A percentile compares a stretch with the other conserved stretches of the same genome.
phyloP scores from a whole-genome alignment of 2,797 vertebrate species.

The Clarias platycephalus region DNA sequence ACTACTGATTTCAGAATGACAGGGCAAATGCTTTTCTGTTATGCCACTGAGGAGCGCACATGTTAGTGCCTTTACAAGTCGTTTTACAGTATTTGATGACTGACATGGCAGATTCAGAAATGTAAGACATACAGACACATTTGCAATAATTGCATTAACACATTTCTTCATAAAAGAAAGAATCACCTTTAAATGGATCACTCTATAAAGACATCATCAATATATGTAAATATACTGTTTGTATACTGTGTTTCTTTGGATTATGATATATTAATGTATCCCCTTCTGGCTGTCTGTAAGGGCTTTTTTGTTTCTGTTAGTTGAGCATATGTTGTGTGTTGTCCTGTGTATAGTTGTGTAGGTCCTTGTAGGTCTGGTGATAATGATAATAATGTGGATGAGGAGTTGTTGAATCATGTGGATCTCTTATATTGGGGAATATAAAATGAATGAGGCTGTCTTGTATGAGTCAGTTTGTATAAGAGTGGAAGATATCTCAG shows the following conservation, averaged over 20 bases:
- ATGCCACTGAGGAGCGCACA: too few relatives aligned
- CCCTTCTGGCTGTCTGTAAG: neutral
- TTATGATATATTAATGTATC: neutral
- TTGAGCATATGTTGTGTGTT: neutral
- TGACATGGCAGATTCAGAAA: neutral
- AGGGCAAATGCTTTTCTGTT: too few relatives aligned
- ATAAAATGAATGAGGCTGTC: conserved; percentile 1
- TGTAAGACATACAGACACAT: too few relatives aligned
- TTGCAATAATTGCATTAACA: neutral
- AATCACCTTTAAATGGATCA: neutral
- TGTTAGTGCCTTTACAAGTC: neutral
- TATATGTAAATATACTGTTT: too few relatives aligned
- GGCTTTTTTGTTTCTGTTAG: neutral
- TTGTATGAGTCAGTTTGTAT: conserved; percentile 32
- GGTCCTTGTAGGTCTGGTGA: neutral
- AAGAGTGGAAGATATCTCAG: conserved; percentile 36
- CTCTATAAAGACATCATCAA: neutral
- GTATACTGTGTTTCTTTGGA: too few relatives aligned
- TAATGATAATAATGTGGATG: conserved; percentile 35
- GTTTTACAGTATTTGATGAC: neutral
- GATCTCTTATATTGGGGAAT: neutral
- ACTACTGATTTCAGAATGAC: too few relatives aligned
- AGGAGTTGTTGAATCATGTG: conserved; percentile 6
- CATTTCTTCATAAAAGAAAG: neutral
- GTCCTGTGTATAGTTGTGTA: conserved; percentile 18